Conservation (phyloP, 2,888 invertebrate species). For the Chalcosyrphus nemorum region DNA sequence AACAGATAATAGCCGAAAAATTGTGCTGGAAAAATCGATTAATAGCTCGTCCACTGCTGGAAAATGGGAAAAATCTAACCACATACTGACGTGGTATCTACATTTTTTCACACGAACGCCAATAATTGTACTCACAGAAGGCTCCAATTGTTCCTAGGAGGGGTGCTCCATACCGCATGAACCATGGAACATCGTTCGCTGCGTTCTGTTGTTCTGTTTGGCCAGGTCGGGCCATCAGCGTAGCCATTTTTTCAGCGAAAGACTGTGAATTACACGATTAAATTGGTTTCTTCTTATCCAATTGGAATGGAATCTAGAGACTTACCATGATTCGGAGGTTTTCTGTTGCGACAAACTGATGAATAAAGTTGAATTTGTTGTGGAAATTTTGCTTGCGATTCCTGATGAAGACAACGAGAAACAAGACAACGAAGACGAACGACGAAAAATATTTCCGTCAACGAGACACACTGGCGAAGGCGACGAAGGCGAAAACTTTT, state of each 20-base stretch:
- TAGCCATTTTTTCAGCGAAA: constrained; percentile 90
- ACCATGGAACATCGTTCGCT: constrained; percentile 92
- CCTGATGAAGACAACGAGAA: constrained; percentile 54
- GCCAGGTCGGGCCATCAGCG: constrained; percentile 91
- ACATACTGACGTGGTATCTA: not conserved
- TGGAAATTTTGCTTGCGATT: constrained; percentile 26
- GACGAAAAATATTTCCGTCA: constrained; percentile 57
- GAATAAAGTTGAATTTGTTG: constrained; percentile 13
- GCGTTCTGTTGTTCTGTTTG: constrained; percentile 82
- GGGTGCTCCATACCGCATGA: constrained; percentile 93
- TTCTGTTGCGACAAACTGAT: not conserved
- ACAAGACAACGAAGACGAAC: constrained; percentile 52
- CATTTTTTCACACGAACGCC: too few species aligned
- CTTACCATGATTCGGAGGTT: constrained; percentile 59
- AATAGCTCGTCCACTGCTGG: too few species aligned
- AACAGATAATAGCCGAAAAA: constrained; percentile 73
- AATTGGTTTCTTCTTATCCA: not conserved
- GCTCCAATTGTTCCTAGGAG: constrained; percentile 92
- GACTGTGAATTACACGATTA: constrained; percentile 84
- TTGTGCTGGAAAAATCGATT: constrained; percentile 80
- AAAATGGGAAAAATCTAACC: constrained; percentile 48
- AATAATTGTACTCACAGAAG: constrained; percentile 87
- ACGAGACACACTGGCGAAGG: constrained; percentile 48
- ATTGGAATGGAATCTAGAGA: not conserved
- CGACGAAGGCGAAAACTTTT: constrained; percentile 65